A percentile compares a stretch with the other conserved stretches of the same genome.
These are phyloP conservation scores for Falco naumanni DNA, from an alignment of 2,797 vertebrate genomes.

Conservation along the genomic window DNA sequence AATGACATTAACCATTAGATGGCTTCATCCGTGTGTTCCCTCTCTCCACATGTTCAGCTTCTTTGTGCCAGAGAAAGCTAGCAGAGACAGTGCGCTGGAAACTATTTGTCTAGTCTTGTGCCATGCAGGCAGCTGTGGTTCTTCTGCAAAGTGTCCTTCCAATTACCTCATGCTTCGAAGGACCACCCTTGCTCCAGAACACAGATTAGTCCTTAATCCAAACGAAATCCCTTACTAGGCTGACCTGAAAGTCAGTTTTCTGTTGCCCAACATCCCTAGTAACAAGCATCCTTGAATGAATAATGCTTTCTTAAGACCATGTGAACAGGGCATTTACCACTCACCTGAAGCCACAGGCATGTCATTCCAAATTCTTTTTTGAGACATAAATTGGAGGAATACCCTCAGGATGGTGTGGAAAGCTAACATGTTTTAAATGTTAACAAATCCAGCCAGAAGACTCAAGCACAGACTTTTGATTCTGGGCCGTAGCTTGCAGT, in stretches of 20 bases:
- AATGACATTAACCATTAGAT: slow-evolving; percentile 65
- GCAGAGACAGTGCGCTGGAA: not conserved
- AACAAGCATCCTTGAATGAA: not conserved
- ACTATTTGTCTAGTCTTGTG: not conserved
- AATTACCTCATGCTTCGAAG: slow-evolving; percentile 13
- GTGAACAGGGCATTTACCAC: not conserved
- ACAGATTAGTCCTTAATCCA: not conserved
- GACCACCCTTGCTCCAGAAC: slow-evolving; percentile 26
- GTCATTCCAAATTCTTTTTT: not conserved
- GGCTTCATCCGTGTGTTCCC: not conserved
- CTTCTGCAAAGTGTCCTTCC: slow-evolving; percentile 2
- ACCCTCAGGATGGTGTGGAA: not conserved
- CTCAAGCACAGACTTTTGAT: not conserved
- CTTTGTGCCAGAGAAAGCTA: slow-evolving; percentile 15
- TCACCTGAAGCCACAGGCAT: not conserved
- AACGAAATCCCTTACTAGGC: slow-evolving; percentile 19
- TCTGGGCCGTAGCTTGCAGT: not conserved
- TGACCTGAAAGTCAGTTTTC: not conserved
- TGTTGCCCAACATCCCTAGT: not conserved
- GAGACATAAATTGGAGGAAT: not conserved
- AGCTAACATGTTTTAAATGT: not conserved
- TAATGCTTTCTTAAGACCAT: not conserved
- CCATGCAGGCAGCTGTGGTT: slow-evolving; percentile 2
- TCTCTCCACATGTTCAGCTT: not conserved
- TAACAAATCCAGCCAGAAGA: not conserved